A percentile compares a stretch with the other conserved stretches of the same genome.
phyloP scores from a whole-genome alignment of 2,797 vertebrate species.

The Takifugu ocellatus region DNA sequence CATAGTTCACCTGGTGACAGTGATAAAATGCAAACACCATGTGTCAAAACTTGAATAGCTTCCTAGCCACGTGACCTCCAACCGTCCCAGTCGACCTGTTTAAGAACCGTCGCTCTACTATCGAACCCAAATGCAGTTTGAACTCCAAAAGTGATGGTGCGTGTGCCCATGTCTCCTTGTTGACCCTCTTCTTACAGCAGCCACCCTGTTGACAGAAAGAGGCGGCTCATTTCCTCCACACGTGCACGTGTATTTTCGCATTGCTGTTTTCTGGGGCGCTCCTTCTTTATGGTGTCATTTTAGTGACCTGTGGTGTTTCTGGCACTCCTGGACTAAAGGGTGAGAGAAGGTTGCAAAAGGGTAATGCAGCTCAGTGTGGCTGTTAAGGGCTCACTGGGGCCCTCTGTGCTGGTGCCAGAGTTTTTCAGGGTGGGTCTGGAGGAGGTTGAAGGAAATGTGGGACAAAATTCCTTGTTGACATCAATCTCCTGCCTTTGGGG shows the following conservation, averaged over 20 bases:
- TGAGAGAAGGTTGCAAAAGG: conserved; percentile 46
- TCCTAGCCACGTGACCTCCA: too few species aligned
- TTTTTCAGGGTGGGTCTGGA: conserved; percentile 69
- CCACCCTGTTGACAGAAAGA: conserved; percentile 63
- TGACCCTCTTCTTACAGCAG: conserved; percentile 56
- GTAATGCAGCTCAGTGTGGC: conserved; percentile 53
- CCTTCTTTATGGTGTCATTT: conserved; percentile 67
- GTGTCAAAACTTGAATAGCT: too few species aligned
- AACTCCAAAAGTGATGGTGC: conserved; percentile 51
- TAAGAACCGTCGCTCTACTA: not conserved
- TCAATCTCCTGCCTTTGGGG: conserved; percentile 79
- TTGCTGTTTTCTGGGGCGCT: conserved; percentile 56
- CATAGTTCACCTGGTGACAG: too few species aligned
- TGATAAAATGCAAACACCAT: too few species aligned
- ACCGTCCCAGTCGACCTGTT: too few species aligned
- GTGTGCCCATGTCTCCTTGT: conserved; percentile 51
- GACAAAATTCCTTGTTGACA: conserved; percentile 81
- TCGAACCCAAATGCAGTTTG: not conserved
- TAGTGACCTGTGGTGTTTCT: conserved; percentile 66
- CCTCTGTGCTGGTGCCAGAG: conserved; percentile 70
- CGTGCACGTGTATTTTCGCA: conserved; percentile 31
- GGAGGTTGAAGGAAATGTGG: conserved; percentile 68
- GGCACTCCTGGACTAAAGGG: conserved; percentile 46
- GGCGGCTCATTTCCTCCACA: conserved; percentile 59
- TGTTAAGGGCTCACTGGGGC: conserved; percentile 69